Conservation (phyloP, 2,797 vertebrate species). For the Tokudaia tokunoshimensis region DNA sequence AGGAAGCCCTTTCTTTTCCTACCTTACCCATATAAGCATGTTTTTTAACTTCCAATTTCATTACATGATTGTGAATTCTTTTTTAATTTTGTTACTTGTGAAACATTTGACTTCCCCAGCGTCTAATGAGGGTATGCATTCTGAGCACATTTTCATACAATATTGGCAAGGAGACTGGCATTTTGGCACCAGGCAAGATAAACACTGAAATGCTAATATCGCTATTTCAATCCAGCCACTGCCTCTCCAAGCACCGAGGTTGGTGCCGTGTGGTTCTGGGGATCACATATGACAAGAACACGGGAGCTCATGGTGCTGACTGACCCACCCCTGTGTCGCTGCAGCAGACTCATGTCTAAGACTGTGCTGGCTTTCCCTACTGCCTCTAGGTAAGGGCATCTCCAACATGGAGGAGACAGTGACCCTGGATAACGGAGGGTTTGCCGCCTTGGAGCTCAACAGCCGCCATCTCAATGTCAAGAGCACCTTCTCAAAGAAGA, state of each 20-base stretch:
- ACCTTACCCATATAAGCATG: not conserved
- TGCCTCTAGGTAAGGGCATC: conserved; percentile 91
- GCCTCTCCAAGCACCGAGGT: not conserved
- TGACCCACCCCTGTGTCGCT: accelerated
- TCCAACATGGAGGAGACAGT: conserved; percentile 94
- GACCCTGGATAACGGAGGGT: conserved; percentile 96
- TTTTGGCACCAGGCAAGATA: not conserved
- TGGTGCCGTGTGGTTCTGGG: accelerated
- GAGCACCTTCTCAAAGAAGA: conserved; percentile 96
- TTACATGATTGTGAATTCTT: not conserved
- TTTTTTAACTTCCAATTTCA: not conserved
- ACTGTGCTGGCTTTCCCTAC: accelerated
- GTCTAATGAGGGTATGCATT: not conserved
- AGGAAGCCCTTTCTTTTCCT: not conserved
- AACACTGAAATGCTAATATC: not conserved
- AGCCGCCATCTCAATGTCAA: conserved; percentile 95
- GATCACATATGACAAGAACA: not conserved
- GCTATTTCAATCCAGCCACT: accelerated
- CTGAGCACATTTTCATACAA: not conserved
- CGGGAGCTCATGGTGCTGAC: accelerated
- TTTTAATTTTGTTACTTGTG: not conserved
- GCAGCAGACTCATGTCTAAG: accelerated
- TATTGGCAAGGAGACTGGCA: not conserved
- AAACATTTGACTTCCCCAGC: not conserved
- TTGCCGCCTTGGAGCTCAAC: conserved; percentile 96